Conservation (phyloP, 2,113 vertebrate genomes). For the Chitala chitala region DNA sequence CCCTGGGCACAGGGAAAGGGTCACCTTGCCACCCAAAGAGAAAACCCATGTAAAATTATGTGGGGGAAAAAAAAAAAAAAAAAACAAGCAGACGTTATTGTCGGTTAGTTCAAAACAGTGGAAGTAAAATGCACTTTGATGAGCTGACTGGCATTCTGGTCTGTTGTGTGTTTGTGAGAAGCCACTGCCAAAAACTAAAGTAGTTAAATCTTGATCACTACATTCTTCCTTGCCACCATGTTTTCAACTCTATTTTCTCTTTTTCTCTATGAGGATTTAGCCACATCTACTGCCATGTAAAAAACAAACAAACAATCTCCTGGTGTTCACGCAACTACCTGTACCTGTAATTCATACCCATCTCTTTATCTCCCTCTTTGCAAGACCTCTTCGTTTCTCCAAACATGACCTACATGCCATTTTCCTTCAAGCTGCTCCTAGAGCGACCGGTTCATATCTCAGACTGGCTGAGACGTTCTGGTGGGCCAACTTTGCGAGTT, state of each 20-base stretch:
- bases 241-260: neutral
- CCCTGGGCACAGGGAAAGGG: no score
- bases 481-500: constrained; percentile 30
- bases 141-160: constrained; percentile 12
- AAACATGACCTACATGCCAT: neutral
- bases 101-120: neutral
- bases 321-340: neutral
- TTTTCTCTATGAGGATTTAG: neutral
- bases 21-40: no score
- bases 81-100: no score
- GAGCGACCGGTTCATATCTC: constrained; percentile 9
- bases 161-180: constrained; percentile 33
- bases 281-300: neutral
- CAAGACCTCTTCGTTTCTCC: neutral
- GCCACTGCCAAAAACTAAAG: neutral
- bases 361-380: neutral
- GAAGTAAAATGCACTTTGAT: neutral
- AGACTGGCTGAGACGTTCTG: constrained; percentile 8
- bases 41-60: constrained; percentile 13
- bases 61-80: no score
- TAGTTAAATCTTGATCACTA: constrained; percentile 25
- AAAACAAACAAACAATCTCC: neutral
- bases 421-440: constrained; percentile 5
- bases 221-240: neutral
- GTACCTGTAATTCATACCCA: neutral